Conservation (phyloP, 2,888 invertebrate species). For the Idaea biselata region DNA sequence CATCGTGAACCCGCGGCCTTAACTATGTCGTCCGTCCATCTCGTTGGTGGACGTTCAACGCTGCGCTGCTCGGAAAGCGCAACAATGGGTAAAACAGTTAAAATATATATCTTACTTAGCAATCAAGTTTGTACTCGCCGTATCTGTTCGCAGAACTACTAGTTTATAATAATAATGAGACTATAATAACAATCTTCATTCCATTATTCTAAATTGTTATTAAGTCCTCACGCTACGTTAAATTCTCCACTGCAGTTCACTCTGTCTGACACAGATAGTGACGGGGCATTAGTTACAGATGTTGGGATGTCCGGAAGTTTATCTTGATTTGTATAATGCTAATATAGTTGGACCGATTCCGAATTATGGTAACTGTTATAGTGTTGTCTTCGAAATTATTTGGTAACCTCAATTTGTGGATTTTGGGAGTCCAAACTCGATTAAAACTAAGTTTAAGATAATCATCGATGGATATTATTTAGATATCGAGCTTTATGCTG, state of each 20-base stretch:
- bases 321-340: constrained; percentile 42
- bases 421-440: background rate
- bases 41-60: too few relatives aligned
- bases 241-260: background rate
- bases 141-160: too few relatives aligned
- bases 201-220: too few relatives aligned
- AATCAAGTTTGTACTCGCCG: too few relatives aligned
- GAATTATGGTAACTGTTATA: constrained; percentile 27
- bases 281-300: constrained; percentile 48
- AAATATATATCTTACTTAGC: too few relatives aligned
- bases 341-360: constrained; percentile 27
- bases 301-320: constrained; percentile 39
- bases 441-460: background rate
- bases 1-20: too few relatives aligned
- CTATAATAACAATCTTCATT: too few relatives aligned
- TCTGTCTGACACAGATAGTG: constrained; percentile 34
- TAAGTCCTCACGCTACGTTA: background rate
- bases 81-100: too few relatives aligned
- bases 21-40: too few relatives aligned
- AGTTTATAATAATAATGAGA: too few relatives aligned
- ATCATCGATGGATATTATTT: background rate
- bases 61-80: too few relatives aligned
- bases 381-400: constrained; percentile 34
- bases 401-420: constrained; percentile 5
- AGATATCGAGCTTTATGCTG: background rate